phyloP scores from a whole-genome alignment of 35 echinoderm and acorn worm species.

The Heliocidaris erythrogramma region DNA sequence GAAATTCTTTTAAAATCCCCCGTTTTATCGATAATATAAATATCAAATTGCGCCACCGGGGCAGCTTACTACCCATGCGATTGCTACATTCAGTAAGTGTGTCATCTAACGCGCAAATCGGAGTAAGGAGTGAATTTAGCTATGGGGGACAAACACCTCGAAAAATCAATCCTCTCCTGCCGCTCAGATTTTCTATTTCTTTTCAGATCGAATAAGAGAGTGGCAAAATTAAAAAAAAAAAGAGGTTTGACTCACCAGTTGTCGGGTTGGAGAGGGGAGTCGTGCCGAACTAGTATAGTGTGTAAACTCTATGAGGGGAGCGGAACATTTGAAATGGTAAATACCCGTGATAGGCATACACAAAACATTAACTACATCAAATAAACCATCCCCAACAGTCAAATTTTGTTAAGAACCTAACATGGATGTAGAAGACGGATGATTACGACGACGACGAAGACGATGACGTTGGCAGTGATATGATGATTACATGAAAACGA shows the following conservation, averaged over 20 bases:
- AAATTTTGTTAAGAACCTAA: too few relatives aligned
- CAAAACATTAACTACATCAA: too few relatives aligned
- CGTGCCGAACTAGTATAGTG: too few relatives aligned
- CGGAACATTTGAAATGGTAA: too few relatives aligned
- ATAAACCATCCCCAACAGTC: too few relatives aligned
- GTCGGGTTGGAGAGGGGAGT: background rate
- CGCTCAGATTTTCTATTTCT: background rate
- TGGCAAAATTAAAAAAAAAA: background rate
- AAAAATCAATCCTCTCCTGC: background rate
- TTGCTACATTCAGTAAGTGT: background rate
- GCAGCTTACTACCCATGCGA: background rate
- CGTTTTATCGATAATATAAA: conserved; percentile 26
- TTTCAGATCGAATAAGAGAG: background rate
- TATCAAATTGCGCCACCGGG: conserved; percentile 17
- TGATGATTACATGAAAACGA: too few relatives aligned
- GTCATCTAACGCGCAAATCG: background rate
- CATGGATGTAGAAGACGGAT: too few relatives aligned
- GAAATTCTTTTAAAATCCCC: background rate
- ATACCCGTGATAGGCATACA: too few relatives aligned
- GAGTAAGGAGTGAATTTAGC: conserved; percentile 9
- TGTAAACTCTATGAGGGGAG: too few relatives aligned
- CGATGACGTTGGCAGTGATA: too few relatives aligned
- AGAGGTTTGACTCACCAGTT: background rate
- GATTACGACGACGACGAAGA: too few relatives aligned
- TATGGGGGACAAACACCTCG: background rate